A percentile compares a stretch with the other conserved stretches of the same genome.
Conservation (phyloP, 2,888 invertebrate genomes). For the Acronicta aceris region DNA sequence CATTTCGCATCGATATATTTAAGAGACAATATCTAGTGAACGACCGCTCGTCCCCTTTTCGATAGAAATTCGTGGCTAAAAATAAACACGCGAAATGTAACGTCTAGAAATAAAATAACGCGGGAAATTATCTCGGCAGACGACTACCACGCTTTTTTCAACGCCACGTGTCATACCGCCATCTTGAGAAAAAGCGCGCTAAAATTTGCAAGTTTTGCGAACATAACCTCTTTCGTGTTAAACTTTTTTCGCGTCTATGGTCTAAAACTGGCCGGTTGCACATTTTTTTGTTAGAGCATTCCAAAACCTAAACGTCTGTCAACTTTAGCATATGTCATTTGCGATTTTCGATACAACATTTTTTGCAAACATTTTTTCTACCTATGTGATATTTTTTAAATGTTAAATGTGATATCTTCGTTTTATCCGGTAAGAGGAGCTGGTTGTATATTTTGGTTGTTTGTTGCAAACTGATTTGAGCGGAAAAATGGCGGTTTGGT, state of each 20-base stretch:
- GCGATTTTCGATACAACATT: constrained; percentile 54
- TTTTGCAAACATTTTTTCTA: constrained; percentile 57
- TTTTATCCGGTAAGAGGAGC: constrained; percentile 57
- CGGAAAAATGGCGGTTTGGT: constrained; percentile 38
- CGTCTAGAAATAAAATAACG: constrained; percentile 78
- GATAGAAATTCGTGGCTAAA: constrained; percentile 66
- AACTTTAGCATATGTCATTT: constrained; percentile 48
- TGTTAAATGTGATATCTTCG: constrained; percentile 55
- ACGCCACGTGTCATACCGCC: constrained; percentile 56
- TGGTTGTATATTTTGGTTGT: constrained; percentile 43
- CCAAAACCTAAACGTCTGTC: constrained; percentile 49
- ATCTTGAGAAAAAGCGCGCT: constrained; percentile 66
- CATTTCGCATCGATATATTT: constrained; percentile 49
- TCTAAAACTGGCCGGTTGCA: constrained; percentile 44
- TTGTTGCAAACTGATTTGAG: constrained; percentile 16
- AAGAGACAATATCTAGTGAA: constrained; percentile 65
- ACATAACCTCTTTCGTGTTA: constrained; percentile 35
- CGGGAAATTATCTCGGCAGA: constrained; percentile 64
- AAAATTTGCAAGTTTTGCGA: constrained; percentile 45
- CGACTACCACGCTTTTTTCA: constrained; percentile 66
- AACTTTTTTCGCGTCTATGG: constrained; percentile 46
- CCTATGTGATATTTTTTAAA: constrained; percentile 51
- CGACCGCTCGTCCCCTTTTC: constrained; percentile 63
- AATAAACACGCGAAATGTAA: constrained; percentile 77
- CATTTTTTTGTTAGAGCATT: constrained; percentile 36